Evolutionary conservation across 2,888 invertebrate species (phyloP).

Genomic region (Sesia apiformis): DNA sequence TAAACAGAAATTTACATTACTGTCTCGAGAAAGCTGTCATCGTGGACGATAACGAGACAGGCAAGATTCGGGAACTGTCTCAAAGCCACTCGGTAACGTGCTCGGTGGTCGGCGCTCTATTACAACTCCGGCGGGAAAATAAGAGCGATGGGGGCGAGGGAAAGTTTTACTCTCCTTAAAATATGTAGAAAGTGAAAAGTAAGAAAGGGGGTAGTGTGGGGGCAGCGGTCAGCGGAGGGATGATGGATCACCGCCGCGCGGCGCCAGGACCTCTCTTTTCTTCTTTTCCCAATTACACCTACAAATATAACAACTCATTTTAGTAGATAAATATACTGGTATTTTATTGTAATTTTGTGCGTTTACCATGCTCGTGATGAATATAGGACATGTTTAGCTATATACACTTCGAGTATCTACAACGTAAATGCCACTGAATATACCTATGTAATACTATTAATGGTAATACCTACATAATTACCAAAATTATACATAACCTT

Average conservation of each 20-base stretch:
- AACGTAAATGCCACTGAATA: background rate
- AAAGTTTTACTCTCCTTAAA: conserved; percentile 74
- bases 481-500: too few relatives aligned
- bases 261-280: conserved; percentile 49
- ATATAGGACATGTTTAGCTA: background rate
- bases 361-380: background rate
- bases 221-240: conserved; percentile 66
- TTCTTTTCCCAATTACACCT: conserved; percentile 63
- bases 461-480: too few relatives aligned
- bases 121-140: conserved; percentile 51
- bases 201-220: conserved; percentile 50
- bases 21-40: conserved; percentile 32
- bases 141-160: conserved; percentile 49
- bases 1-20: conserved; percentile 46
- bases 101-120: conserved; percentile 36
- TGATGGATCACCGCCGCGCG: conserved; percentile 69
- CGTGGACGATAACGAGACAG: conserved; percentile 47
- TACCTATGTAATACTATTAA: background rate
- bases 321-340: conserved; percentile 17
- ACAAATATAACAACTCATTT: conserved; percentile 50
- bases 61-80: conserved; percentile 39
- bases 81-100: conserved; percentile 31
- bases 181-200: conserved; percentile 76
- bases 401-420: background rate
- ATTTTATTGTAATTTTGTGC: background rate